Base-by-base conservation (phyloP, 2,888 invertebrate species). In the Lordiphosa andalusiaca region DNA sequence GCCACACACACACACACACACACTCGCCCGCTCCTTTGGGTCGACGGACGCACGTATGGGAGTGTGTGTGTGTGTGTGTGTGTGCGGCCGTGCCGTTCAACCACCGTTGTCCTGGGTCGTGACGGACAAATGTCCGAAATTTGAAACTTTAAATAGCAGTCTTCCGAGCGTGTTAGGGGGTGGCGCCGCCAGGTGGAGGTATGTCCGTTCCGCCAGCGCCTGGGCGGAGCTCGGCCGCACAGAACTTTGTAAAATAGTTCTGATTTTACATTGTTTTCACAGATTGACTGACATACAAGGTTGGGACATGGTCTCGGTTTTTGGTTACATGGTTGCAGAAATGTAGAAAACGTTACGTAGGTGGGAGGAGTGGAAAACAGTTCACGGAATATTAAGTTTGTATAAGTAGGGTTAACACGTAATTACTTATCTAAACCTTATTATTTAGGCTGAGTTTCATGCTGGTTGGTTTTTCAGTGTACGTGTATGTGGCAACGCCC, bases 91-190 rank as follows among this genome's bases (percentile, higher is more conserved):
- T 37, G 40, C 44, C 51, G 33, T 55, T 70, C 72, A 66, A 77
- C 84, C 73, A 55, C 53, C 73, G 58, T 46, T 61, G 54, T 40
- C 40, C 51, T 47, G 52, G 56, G 44, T 42, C 67, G 59, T 85
- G 85, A 74, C 70, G 67, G 54, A 67, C 82, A 84, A 82, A 81
- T 77, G 84, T 81, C 82, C 75, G 74, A 83, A 84, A 81, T 81
- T 85, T 77, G 70, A 83, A 84, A 85, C 85, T 85, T 81, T 74
- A 71, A 81, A 69, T 65, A 64, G 40, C 57, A 63, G 76, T 59
- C 54, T 48, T 62, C 36, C 25, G 42, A 55, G 58, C 55, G 36
- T 63, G 55, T 51, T 54, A 53, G 40, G 44, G 47, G 16, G 37
- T 39, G 57, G 52, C n/a, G 40, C 40, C 47, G 47, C 50, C 53